Conservation (phyloP, 1,140 invertebrate species). For the Drosophila hydei region DNA sequence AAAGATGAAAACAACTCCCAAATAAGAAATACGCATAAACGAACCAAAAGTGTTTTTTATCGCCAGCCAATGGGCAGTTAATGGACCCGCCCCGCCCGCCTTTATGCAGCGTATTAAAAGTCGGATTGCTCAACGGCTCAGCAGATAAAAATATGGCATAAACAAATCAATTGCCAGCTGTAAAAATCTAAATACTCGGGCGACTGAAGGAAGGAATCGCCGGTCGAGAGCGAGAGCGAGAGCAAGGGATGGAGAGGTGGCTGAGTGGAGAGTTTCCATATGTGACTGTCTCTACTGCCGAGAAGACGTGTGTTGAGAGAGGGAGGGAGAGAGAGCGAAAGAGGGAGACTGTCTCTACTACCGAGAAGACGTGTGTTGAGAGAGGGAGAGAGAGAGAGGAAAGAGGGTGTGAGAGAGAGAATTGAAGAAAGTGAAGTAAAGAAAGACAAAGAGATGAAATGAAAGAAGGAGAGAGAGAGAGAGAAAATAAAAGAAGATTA, state of each 20-base stretch:
- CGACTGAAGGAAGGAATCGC: no score
- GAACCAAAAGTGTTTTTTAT: conserved; percentile 51
- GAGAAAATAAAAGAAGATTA: no score
- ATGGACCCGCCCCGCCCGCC: conserved; percentile 9
- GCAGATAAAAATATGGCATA: conserved; percentile 47
- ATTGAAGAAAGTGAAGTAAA: no score
- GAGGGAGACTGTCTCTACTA: background rate
- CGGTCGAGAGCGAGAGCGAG: background rate
- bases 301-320: background rate
- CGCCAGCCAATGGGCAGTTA: conserved; percentile 31
- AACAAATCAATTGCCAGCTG: conserved; percentile 47
- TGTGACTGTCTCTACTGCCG: no score
- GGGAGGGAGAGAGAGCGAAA: background rate
- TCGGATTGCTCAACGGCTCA: background rate
- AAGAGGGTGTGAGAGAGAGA: no score
- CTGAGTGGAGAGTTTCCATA: no score
- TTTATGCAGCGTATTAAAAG: conserved; percentile 37
- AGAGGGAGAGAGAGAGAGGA: background rate
- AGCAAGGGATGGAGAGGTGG: no score
- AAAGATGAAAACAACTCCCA: conserved; percentile 49
- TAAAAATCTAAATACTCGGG: conserved; percentile 19
- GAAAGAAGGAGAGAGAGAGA: no score
- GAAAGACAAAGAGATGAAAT: background rate
- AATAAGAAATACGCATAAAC: conserved; percentile 70
- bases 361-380: no score